Percentiles rank a stretch among this genome's conserved stretches.
Conservation (phyloP, 2,797 vertebrate genomes). For the Channallabes apus region DNA sequence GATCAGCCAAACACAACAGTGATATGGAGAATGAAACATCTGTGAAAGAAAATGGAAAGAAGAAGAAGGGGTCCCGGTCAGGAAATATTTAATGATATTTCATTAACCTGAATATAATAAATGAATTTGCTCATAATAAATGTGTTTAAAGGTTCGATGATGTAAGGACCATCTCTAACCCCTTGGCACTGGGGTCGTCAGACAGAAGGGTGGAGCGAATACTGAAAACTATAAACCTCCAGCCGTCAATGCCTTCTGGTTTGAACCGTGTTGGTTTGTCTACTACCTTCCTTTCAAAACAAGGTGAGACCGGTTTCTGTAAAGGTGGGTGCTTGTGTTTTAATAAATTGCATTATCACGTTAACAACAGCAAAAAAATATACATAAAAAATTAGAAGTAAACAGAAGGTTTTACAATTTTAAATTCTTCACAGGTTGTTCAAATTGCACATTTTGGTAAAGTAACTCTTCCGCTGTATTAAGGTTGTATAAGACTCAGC, state of each 20-base stretch:
- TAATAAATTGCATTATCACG: not conserved
- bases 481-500: too few species aligned
- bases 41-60: conserved; percentile 61
- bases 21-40: conserved; percentile 62
- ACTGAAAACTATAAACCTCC: conserved; percentile 73
- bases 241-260: conserved; percentile 63
- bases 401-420: too few species aligned
- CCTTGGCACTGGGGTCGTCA: conserved; percentile 73
- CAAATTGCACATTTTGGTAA: too few species aligned
- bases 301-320: conserved; percentile 62
- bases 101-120: not conserved
- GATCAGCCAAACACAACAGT: conserved; percentile 44
- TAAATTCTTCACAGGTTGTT: too few species aligned
- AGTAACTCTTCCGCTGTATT: too few species aligned
- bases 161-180: conserved; percentile 78
- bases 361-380: too few species aligned
- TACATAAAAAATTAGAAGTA: too few species aligned
- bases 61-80: conserved; percentile 70
- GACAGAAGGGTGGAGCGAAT: conserved; percentile 79
- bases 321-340: not conserved
- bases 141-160: conserved; percentile 63
- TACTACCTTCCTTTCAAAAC: conserved; percentile 72
- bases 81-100: not conserved
- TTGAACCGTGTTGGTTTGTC: conserved; percentile 52
- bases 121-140: not conserved